Percentiles rank a stretch among this genome's conserved stretches.
Conservation (phyloP, 1,140 invertebrate species). For the Drosophila tani region DNA sequence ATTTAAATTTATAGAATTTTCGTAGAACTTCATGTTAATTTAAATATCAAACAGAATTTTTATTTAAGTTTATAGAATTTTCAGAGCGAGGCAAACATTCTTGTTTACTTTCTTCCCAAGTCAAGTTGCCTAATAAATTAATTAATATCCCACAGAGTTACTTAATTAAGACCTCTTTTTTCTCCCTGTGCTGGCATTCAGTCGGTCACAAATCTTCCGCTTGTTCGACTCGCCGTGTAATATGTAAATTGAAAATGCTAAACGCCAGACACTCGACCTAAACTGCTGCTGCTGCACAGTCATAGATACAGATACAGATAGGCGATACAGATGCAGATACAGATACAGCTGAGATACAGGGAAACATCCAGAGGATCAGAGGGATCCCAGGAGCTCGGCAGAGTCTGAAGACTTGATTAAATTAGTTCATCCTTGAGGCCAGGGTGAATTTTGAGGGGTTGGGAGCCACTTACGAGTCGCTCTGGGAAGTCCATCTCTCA, state of each 20-base stretch:
- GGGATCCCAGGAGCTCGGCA: not conserved
- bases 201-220: conserved; percentile 66
- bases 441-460: no score
- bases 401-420: not conserved
- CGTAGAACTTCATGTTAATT: not conserved
- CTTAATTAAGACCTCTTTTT: not conserved
- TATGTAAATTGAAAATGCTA: conserved; percentile 83
- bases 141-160: no score
- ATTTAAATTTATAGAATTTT: no score
- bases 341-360: conserved; percentile 34
- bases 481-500: no score
- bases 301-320: conserved; percentile 53
- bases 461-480: no score
- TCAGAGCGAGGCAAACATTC: no score
- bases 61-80: no score
- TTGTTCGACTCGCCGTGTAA: conserved; percentile 78
- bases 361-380: conserved; percentile 21
- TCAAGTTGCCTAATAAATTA: no score
- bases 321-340: conserved; percentile 19
- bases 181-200: conserved; percentile 7
- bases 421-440: conserved; percentile 6
- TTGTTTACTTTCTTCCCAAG: no score
- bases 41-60: no score
- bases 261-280: conserved; percentile 75
- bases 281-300: conserved; percentile 20